Evolutionary conservation across 2,113 vertebrate species (phyloP).

Genomic region (Oncorhynchus tshawytscha): DNA sequence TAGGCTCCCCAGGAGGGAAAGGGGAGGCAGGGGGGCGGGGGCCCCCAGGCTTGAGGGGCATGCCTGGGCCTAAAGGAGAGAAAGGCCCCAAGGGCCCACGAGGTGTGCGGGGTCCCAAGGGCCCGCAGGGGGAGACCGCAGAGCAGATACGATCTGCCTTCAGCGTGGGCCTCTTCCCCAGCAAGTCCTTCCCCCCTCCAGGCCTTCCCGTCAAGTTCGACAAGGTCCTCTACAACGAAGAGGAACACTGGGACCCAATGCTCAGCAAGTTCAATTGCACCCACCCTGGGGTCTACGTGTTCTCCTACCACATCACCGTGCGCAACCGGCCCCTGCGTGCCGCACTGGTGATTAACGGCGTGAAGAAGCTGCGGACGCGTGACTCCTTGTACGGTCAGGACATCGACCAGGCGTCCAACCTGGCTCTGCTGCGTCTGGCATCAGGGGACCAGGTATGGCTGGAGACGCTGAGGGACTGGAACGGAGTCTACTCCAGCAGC

Average conservation of each 20-base stretch:
- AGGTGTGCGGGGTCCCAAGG: constrained; percentile 81
- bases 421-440: constrained; percentile 79
- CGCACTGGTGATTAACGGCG: constrained; percentile 81
- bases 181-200: constrained; percentile 85
- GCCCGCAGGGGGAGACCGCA: constrained; percentile 68
- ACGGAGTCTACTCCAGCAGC: constrained; percentile 85
- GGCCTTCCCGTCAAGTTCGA: constrained; percentile 87
- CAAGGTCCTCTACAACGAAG: constrained; percentile 85
- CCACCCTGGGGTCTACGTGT: constrained; percentile 83
- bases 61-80: constrained; percentile 76
- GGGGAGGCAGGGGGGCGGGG: constrained; percentile 80
- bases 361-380: constrained; percentile 79
- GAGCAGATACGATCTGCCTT: constrained; percentile 77
- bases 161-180: constrained; percentile 84
- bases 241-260: constrained; percentile 79
- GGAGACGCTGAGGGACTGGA: constrained; percentile 90
- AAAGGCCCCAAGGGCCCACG: constrained; percentile 80
- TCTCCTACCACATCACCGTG: constrained; percentile 89
- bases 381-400: constrained; percentile 91
- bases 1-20: constrained; percentile 71
- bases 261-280: constrained; percentile 87
- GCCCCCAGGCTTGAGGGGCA: constrained; percentile 77
- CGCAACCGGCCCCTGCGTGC: constrained; percentile 82
- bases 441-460: constrained; percentile 91
- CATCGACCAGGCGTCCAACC: constrained; percentile 90